Base-by-base conservation (phyloP, 2,113 vertebrate genomes). In the human (Homo sapiens) region DNA sequence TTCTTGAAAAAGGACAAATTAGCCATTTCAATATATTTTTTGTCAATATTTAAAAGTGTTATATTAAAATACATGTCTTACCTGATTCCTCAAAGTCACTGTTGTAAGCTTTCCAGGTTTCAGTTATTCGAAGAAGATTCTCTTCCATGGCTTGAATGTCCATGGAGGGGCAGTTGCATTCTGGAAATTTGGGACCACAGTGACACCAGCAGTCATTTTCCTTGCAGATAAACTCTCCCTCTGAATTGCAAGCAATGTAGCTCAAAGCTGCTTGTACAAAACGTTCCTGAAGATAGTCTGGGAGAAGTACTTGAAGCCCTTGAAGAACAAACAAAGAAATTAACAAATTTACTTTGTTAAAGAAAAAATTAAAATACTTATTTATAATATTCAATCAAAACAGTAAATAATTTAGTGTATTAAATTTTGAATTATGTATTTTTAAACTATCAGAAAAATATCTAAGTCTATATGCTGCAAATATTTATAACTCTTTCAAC, bases 81-180 rank as follows among this genome's bases (percentile, higher is more conserved):
- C 99, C 99, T 97, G 99, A 99, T 90, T 99, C 99, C 95, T 99
- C 99, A 98, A 99, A 99, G 97, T 99, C 99, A 81, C 98, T 99
- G 97, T 99, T 99, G 93, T 99, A 99, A 1, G 98, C 97, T 84
- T 98, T 99, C 99, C 99, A 99, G 0, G 99, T 99, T 98, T 99
- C 99, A 0, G 99, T 99, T 98, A 99, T 99, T 89, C 99, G 99
- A 89, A 99, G 97, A 97, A 99, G 98, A 93, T 98, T 99, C 80
- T 99, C 99, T 97, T 99, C 99, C 99, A 99, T 99, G 93, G 99
- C 99, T 98, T 99, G 99, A 45, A 99, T 99, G 97, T 99, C 99
- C 99, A 99, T 99, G 97, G 99, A 99, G 13, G 99, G 99, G 80
- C 99, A 99, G 98, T 99, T 99, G 98, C 99, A 99, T 96, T 99